Base-by-base conservation (phyloP, 2,888 invertebrate species). In the Dendrolimus pini region DNA sequence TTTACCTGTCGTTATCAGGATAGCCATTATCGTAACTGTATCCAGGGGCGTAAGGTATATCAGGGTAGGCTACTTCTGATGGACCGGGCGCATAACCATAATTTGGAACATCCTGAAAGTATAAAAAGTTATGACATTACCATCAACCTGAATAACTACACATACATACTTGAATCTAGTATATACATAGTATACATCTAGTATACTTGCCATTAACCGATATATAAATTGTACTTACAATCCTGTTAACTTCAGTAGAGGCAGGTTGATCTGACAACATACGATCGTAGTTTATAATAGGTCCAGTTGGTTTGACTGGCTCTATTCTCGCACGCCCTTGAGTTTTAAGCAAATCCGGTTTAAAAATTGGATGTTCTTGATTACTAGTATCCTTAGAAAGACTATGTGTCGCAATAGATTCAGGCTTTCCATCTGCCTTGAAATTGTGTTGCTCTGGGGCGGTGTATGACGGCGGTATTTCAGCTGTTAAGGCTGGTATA, bases 21-120 rank as follows among this genome's bases (percentile, higher is more conserved):
- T 82, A 85, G 41, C 74, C 76, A 54, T 67, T 62, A 52, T 82
- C 82, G 59, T 89, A 89, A 2, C 76, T 70, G 58, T 89, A 90
- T 0, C 82, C 86, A 9, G 90, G 90, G 0, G 90, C 90, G 59
- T 90, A 90, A 0, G 83, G 80, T 13, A 89, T 68, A 62, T 89
- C 88, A 41, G 90, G 88, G 56, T 86, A 89, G 0, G 78, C 74
- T 0, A 89, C 77, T 61, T 89, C 89, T 7, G 73, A 69, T 1
- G 82, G 76, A 2, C 65, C 71, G 3, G 78, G 74, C 0, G 77
- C 66, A 54, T 77, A 87, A 1, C 75, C 82, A 62, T 85, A 84
- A 9, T 70, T 76, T 53, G 80, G 74, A 41, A 77, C 69, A 56
- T 85, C 87, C 89, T 85, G 65, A 56, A 79, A 78, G 55, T 63